Evolutionary conservation across 1,140 invertebrate species (phyloP).

Genomic region (Patella vulgata): DNA sequence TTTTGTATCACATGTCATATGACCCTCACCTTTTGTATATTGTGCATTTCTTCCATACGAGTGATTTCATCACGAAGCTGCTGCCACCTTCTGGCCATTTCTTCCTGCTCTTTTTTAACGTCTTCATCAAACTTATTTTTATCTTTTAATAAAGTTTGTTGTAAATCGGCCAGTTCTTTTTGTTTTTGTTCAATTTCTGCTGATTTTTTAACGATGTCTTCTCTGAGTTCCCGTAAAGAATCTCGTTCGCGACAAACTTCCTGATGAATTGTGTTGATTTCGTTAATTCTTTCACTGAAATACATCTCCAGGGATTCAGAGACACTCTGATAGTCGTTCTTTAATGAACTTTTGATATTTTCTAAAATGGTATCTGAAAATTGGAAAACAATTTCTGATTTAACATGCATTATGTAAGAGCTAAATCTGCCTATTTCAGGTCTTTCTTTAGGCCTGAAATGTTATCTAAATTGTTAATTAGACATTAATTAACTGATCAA

Average conservation of each 20-base stretch:
- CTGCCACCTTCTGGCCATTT: slow-evolving; percentile 50
- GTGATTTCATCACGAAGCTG: slow-evolving; percentile 50
- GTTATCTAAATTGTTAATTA: too few relatives aligned
- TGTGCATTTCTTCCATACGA: slow-evolving; percentile 51
- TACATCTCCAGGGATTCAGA: slow-evolving; percentile 27
- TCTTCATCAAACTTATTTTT: slow-evolving; percentile 36
- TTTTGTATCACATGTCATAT: too few relatives aligned
- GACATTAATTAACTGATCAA: too few relatives aligned
- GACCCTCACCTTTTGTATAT: slow-evolving; percentile 46
- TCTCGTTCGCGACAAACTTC: background rate
- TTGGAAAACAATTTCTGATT: slow-evolving; percentile 5
- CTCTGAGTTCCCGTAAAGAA: slow-evolving; percentile 8
- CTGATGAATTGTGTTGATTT: slow-evolving; percentile 27
- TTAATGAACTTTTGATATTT: slow-evolving; percentile 22
- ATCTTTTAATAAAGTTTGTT: slow-evolving; percentile 26
- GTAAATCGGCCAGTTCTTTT: slow-evolving; percentile 15
- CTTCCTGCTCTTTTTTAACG: slow-evolving; percentile 43
- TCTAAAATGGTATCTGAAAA: slow-evolving; percentile 28
- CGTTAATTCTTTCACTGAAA: slow-evolving; percentile 23
- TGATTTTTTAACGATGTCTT: slow-evolving; percentile 17
- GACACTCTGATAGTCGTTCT: slow-evolving; percentile 22
- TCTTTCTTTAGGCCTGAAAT: too few relatives aligned
- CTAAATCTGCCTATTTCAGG: too few relatives aligned
- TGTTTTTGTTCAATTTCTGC: slow-evolving; percentile 24
- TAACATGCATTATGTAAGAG: too few relatives aligned